Evolutionary conservation across 2,797 vertebrate species (phyloP), one percentile per base, ranked within the genome.

Genomic region (Brachyrhaphis roseni): DNA sequence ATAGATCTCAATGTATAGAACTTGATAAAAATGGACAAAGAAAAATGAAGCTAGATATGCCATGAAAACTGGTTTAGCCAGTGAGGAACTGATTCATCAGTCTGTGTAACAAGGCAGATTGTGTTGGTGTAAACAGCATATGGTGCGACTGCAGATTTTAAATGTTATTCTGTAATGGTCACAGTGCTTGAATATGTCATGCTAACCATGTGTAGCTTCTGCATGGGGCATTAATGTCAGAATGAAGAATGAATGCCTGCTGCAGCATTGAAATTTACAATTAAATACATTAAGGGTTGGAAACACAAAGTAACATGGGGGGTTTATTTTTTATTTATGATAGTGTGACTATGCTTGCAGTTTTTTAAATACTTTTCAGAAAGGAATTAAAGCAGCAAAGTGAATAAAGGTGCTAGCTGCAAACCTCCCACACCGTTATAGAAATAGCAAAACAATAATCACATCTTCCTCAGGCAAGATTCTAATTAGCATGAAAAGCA

Each of bases 371-470:
- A 11, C 76, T 62, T 75, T 59, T 16, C 23, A 77, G 26, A 74
- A 77, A 74, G 28, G 59, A 82, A 83, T 79, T 49, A 73, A 75
- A 82, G 72, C 75, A 46, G 41, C 1, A 0, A 34, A 51, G 49
- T 64, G n/a, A 78, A 71, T 75, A 64, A 75, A 51, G 53, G 73
- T 80, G 74, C 72, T 64, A 77, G 53, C 8, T 36, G 51, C 11
- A 78, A 70, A 73, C 79, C 76, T 73, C 81, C 74, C 76, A 46
- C 82, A 84, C 72, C 31, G 4, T 1, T 59, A 20, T 80, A 53
- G n/a, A 76, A 79, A 79, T 74, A 85, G 34, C 64, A 78, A 72
- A 79, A 78, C 75, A 26, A 34, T 68, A 74, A 87, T 86, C 23
- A 41, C 66, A 34, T 82, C 28, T 76, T 77, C 47, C 23, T 28